These are phyloP conservation scores for Bombylius discolor DNA, from an alignment of 2,888 invertebrate species.

Conservation along the genomic window DNA sequence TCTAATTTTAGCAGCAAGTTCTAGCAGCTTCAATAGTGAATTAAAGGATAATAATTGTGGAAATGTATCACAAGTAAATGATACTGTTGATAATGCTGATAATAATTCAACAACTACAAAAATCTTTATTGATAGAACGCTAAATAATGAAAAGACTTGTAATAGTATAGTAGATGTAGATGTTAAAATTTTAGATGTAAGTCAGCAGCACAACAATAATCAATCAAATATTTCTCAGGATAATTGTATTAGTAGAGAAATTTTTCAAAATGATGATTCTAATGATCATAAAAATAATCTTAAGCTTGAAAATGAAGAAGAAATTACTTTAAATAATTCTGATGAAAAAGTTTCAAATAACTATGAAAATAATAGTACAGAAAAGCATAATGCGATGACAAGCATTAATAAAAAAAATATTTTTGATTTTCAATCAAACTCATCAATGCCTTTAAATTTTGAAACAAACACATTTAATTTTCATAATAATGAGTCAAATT, in stretches of 20 bases:
- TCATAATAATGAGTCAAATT: not conserved
- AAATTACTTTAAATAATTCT: too few relatives aligned
- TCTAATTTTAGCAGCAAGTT: not conserved
- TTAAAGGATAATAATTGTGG: not conserved
- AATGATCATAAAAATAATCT: too few relatives aligned
- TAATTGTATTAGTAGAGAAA: too few relatives aligned
- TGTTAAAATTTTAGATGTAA: not conserved
- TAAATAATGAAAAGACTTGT: constrained; percentile 9
- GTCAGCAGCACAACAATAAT: not conserved
- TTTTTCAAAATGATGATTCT: too few relatives aligned
- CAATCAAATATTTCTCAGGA: too few relatives aligned
- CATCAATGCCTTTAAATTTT: constrained; percentile 7
- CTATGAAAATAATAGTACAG: too few relatives aligned
- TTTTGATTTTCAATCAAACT: constrained; percentile 8
- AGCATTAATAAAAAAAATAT: too few relatives aligned
- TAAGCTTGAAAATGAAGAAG: too few relatives aligned
- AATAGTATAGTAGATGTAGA: constrained; percentile 6
- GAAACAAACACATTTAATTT: constrained; percentile 5
- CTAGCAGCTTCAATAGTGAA: not conserved
- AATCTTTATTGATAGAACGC: not conserved
- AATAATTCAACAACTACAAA: not conserved
- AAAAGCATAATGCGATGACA: too few relatives aligned
- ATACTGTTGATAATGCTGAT: not conserved
- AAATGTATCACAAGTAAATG: not conserved
- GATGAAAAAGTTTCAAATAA: too few relatives aligned